Evolutionary conservation across 2,113 vertebrate genomes (phyloP).

Genomic region (Ictidomys tridecemlineatus): DNA sequence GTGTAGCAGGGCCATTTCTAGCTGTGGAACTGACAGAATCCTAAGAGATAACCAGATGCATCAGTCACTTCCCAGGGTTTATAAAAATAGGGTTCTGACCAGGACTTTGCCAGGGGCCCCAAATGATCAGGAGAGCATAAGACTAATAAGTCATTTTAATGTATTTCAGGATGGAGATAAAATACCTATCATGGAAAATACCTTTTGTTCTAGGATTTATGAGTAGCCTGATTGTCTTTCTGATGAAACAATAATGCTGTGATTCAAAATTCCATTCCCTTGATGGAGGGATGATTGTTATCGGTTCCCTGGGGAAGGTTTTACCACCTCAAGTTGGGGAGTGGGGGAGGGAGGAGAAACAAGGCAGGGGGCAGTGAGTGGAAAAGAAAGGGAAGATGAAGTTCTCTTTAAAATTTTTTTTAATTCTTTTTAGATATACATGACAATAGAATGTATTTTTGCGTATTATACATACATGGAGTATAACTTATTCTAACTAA

Average conservation of each 20-base stretch:
- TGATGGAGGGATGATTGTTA: neutral
- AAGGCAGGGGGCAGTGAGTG: neutral
- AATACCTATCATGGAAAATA: neutral
- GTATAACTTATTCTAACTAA: too few species aligned
- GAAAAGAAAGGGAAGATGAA: neutral
- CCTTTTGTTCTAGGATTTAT: neutral
- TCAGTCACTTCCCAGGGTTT: constrained; percentile 67
- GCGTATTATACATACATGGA: too few species aligned
- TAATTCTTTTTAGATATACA: too few species aligned
- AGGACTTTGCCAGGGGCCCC: constrained; percentile 6
- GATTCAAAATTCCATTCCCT: neutral
- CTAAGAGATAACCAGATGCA: constrained; percentile 75
- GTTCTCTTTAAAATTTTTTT: neutral
- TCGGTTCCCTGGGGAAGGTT: neutral
- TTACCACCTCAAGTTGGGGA: neutral
- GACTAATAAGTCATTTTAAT: neutral
- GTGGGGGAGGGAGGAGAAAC: neutral
- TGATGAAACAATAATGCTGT: neutral
- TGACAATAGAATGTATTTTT: too few species aligned
- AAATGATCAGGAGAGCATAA: neutral
- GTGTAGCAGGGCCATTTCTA: constrained; percentile 50
- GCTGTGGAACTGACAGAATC: constrained; percentile 74
- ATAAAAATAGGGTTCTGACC: constrained; percentile 75
- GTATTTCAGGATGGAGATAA: neutral
- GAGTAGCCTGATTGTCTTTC: neutral